A percentile compares a stretch with the other conserved stretches of the same genome.
Evolutionary conservation across 64 coral and sea anemone species (phyloP).

Genomic region (Montipora cactus): DNA sequence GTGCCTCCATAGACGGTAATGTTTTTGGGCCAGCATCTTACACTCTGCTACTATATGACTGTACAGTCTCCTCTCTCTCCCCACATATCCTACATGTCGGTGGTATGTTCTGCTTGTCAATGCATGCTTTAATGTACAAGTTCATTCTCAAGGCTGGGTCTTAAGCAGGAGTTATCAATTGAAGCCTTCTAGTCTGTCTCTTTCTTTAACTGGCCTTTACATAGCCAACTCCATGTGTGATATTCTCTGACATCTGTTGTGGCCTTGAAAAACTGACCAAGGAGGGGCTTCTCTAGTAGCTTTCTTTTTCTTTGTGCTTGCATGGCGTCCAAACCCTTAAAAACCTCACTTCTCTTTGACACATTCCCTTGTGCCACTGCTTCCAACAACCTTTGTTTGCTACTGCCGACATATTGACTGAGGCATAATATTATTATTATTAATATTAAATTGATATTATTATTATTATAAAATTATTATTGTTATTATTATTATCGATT

Average conservation of each 20-base stretch:
- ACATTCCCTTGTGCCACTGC: background rate
- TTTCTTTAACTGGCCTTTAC: background rate
- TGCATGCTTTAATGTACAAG: background rate
- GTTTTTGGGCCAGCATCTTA: too few species aligned
- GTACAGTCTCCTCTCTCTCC: background rate
- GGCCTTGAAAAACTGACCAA: background rate
- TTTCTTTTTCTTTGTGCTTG: background rate
- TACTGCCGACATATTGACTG: background rate
- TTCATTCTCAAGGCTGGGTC: background rate
- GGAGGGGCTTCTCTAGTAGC: background rate
- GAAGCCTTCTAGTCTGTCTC: background rate
- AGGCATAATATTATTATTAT: background rate
- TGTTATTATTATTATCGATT: too few species aligned
- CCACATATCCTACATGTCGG: background rate
- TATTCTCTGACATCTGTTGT: background rate
- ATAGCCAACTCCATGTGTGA: background rate
- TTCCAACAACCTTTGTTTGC: background rate
- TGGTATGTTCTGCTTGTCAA: background rate
- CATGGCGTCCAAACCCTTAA: background rate
- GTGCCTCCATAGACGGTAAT: background rate
- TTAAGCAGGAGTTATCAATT: background rate
- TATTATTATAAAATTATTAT: too few species aligned
- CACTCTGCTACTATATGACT: background rate
- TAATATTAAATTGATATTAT: too few species aligned
- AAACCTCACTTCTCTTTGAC: background rate